Conservation (phyloP, 2,113 vertebrate genomes). For the Verasper variegatus region DNA sequence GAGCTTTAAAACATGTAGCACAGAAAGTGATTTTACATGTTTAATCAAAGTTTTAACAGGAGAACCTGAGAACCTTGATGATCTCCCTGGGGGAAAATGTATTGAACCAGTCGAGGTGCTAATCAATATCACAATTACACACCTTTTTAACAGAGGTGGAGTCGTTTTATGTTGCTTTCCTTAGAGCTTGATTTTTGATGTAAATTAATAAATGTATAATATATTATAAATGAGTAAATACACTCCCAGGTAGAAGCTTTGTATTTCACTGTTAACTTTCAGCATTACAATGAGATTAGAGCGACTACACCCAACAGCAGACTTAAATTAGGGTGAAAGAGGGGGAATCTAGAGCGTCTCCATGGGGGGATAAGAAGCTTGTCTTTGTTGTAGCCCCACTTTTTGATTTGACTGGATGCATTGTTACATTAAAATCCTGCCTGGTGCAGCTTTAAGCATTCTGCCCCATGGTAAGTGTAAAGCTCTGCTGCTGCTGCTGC, state of each 20-base stretch:
- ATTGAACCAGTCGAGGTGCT: neutral
- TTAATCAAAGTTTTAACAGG: slow-evolving; percentile 19
- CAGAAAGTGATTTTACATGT: slow-evolving; percentile 21
- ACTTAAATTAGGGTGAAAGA: slow-evolving; percentile 17
- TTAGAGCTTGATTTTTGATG: neutral
- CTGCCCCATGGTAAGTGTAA: slow-evolving; percentile 49
- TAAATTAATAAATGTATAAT: slow-evolving; percentile 4
- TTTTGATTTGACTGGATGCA: slow-evolving; percentile 36
- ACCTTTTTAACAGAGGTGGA: neutral
- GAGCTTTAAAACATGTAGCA: slow-evolving; percentile 6
- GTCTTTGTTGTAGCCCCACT: slow-evolving; percentile 31
- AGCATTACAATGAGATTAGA: neutral
- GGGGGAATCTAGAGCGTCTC: slow-evolving; percentile 47
- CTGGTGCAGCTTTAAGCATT: slow-evolving; percentile 39
- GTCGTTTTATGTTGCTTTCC: neutral
- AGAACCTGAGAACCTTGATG: neutral
- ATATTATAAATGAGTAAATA: slow-evolving; percentile 15
- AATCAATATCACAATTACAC: neutral
- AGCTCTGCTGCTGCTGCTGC: slow-evolving; percentile 53
- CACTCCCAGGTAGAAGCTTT: slow-evolving; percentile 1
- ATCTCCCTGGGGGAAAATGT: slow-evolving; percentile 7
- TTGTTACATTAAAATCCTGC: slow-evolving; percentile 29
- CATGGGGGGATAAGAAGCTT: slow-evolving; percentile 26
- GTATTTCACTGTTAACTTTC: slow-evolving; percentile 1
- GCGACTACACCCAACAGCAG: neutral